phyloP scores from a whole-genome alignment of 2,113 vertebrate species.

The Alligator sinensis region DNA sequence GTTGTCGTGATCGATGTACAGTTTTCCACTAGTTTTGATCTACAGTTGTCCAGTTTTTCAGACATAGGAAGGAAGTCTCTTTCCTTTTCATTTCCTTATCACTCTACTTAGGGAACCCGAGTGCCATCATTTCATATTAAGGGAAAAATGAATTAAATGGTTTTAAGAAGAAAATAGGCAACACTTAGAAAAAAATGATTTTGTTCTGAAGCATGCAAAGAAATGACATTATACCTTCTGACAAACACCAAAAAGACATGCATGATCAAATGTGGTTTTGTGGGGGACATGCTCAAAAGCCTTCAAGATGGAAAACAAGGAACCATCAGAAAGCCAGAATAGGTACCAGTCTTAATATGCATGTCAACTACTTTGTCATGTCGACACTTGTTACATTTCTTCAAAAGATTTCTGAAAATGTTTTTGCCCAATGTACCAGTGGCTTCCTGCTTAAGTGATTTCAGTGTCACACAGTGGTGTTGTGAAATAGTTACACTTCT shows the following conservation, averaged over 20 bases:
- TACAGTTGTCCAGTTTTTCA: background rate
- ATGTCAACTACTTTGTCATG: too few species aligned
- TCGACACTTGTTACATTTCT: background rate
- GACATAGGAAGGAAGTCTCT: background rate
- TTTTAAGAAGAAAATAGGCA: background rate
- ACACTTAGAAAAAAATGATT: background rate
- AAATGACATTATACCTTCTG: too few species aligned
- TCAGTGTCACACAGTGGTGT: conserved; percentile 27
- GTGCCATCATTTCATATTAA: background rate
- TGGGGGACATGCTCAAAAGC: too few species aligned
- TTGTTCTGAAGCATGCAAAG: background rate
- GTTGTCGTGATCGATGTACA: background rate
- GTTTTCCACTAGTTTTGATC: background rate
- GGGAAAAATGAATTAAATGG: background rate
- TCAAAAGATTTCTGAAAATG: conserved; percentile 6
- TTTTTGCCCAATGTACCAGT: conserved; percentile 21
- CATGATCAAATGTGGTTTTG: too few species aligned
- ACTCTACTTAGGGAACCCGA: background rate
- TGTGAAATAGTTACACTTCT: conserved; percentile 32
- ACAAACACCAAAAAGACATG: too few species aligned
- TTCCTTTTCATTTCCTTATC: background rate
- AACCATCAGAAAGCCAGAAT: too few species aligned
- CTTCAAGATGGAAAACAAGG: too few species aligned
- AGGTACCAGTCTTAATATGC: too few species aligned
- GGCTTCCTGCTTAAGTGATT: conserved; percentile 10